Evolutionary conservation across 2,888 invertebrate species (phyloP).

Genomic region (Nephrotoma appendiculata): DNA sequence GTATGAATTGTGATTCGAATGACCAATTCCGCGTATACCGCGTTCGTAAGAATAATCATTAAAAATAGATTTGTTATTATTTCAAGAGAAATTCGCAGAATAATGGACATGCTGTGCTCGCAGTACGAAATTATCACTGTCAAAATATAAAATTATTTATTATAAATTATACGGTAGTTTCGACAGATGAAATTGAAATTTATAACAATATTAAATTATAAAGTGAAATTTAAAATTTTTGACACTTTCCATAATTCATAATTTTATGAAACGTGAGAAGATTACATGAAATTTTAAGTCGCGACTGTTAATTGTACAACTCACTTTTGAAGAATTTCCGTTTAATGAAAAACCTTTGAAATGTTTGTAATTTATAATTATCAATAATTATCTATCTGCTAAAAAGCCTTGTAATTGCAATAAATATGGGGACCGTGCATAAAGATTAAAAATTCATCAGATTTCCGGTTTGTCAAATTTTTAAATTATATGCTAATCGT

Average conservation of each 20-base stretch:
- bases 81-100: not conserved
- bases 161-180: not conserved
- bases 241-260: not conserved
- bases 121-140: not conserved
- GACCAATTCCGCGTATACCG: not conserved
- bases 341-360: not conserved
- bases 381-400: not conserved
- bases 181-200: not conserved
- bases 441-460: too few species aligned
- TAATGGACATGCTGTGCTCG: not conserved
- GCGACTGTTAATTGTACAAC: not conserved
- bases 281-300: too few species aligned
- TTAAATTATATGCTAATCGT: too few species aligned
- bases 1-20: not conserved
- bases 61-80: not conserved
- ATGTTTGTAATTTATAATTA: not conserved
- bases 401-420: not conserved
- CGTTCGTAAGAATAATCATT: not conserved
- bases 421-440: too few species aligned
- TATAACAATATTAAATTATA: not conserved
- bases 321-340: not conserved
- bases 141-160: not conserved
- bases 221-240: not conserved
- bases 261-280: not conserved
- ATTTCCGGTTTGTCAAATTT: too few species aligned